A percentile compares a stretch with the other conserved stretches of the same genome.
Conservation (phyloP, 2,888 invertebrate genomes). For the Nineta flava region DNA sequence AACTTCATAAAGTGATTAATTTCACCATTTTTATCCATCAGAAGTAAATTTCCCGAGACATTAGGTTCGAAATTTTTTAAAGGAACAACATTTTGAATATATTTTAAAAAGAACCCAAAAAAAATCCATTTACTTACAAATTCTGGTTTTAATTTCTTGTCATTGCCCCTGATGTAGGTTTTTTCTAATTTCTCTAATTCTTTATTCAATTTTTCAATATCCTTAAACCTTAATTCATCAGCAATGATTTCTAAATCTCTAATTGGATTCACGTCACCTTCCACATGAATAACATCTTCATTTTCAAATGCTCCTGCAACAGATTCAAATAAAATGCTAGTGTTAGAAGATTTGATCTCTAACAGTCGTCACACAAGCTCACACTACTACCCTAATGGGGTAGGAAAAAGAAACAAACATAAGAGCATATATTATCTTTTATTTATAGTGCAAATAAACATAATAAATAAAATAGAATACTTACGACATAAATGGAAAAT, state of each 20-base stretch:
- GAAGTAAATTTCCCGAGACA: no score
- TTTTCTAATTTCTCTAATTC: conserved; percentile 78
- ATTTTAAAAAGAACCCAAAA: background rate
- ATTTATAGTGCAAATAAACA: background rate
- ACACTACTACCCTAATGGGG: no score
- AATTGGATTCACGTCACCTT: conserved; percentile 95
- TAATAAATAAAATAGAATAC: conserved; percentile 25
- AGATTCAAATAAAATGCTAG: background rate
- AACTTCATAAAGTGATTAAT: no score
- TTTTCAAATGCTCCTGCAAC: conserved; percentile 85
- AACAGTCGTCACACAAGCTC: no score
- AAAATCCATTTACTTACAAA: conserved; percentile 47
- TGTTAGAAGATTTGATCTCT: background rate
- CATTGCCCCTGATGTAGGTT: conserved; percentile 64
- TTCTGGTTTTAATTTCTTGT: conserved; percentile 93
- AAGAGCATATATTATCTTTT: no score
- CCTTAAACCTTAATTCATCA: conserved; percentile 90
- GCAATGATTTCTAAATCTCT: conserved; percentile 92
- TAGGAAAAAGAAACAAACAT: no score
- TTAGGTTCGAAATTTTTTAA: no score
- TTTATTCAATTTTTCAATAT: conserved; percentile 72
- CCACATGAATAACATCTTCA: conserved; percentile 94
- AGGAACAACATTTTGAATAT: no score
- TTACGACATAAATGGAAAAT: conserved; percentile 93
- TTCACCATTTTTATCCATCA: no score